These are phyloP conservation scores for Heliconius sara DNA, from an alignment of 2,888 invertebrate genomes.

Conservation along the genomic window DNA sequence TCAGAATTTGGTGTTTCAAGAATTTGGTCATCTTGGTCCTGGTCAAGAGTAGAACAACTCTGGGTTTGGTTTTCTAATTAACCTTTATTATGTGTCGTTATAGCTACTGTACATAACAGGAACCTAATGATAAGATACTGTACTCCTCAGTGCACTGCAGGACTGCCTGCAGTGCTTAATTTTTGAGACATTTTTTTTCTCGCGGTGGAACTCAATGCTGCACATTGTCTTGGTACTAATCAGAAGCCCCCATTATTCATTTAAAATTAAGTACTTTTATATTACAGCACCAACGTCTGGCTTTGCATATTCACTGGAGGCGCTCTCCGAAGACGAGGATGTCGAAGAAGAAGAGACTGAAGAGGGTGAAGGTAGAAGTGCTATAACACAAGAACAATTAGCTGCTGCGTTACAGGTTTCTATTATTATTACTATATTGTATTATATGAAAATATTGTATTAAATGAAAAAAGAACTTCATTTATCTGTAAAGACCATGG, in stretches of 20 bases:
- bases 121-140: too few relatives aligned
- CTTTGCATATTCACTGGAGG: conserved; percentile 80
- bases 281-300: conserved; percentile 77
- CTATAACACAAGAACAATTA: conserved; percentile 89
- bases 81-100: not conserved
- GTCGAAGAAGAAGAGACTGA: conserved; percentile 73
- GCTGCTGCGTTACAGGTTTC: conserved; percentile 89
- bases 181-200: too few relatives aligned
- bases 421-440: not conserved
- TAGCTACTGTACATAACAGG: not conserved
- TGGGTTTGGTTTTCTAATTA: not conserved
- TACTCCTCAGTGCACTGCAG: too few relatives aligned
- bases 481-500: too few relatives aligned
- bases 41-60: not conserved
- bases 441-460: too few relatives aligned
- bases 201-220: too few relatives aligned
- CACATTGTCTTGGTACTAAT: too few relatives aligned
- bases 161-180: too few relatives aligned
- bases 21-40: not conserved
- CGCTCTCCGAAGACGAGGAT: conserved; percentile 77
- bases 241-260: too few relatives aligned
- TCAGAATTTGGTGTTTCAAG: not conserved
- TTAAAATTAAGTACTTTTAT: not conserved
- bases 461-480: too few relatives aligned
- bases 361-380: conserved; percentile 74